Evolutionary conservation across 2,797 vertebrate genomes (phyloP), one percentile per base, ranked within the genome.

Genomic region (Buceros bicornis): DNA sequence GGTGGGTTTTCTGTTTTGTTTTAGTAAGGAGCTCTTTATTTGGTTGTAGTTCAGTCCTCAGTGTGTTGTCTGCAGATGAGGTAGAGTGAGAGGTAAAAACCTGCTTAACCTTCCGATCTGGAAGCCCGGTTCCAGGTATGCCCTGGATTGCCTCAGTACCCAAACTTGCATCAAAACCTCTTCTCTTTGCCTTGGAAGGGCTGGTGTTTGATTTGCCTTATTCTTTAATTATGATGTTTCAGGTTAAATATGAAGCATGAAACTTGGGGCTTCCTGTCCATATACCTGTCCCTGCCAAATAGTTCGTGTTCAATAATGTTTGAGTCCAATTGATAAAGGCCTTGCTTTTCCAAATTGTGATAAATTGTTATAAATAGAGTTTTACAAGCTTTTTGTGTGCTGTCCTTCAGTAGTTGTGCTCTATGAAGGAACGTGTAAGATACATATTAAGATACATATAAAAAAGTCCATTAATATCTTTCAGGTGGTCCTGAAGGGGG

Each of bases 401-500:
- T 81, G 0, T 66, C 37, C 37, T 12, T 40, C 37, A 40, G 37
- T 40, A 40, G 37, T 40, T 12, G 12, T 40, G 37, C 37, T 40
- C 37, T 40, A 12, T 40, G 37, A 40, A 40, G 37, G 37, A 40
- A 40, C 37, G 12, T 40, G 37, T 40, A 40, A 40, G 37, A 40
- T 12, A 40, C 8, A 12, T 40, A 40, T 8, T 82, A 33, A 43
- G 31, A 31, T n/a, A 11, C 0, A 1, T 29, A 13, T 72, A 2
- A 15, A 80, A 33, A 74, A 72, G 10, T 70, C 78, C 11, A 47
- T 80, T 1, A 83, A 94, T 98, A 25, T 96, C 82, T 98, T 98
- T 13, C 97, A 99, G 99, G 99, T 99, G 94, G 97, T 98, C 70
- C 97, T 99, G 89, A 99, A 99, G 97, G 99, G 99, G 85, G 99